Base-by-base conservation (phyloP, 2,113 vertebrate species). In the Peromyscus californicus region DNA sequence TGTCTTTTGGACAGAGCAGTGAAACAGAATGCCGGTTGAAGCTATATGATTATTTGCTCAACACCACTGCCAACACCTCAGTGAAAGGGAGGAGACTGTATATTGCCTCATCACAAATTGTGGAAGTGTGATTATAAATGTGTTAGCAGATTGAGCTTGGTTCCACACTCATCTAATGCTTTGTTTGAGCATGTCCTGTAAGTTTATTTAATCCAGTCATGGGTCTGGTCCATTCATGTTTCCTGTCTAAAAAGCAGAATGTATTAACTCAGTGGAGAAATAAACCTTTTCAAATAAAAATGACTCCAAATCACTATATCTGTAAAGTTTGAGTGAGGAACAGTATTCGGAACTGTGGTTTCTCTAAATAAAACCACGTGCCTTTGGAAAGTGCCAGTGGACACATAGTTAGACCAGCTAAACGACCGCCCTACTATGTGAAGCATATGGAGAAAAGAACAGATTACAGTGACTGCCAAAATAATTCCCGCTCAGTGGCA, bases 1-100 rank as follows among this genome's bases (percentile, higher is more conserved):
- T 98, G 1, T 98, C 4, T 97, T 97, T 98, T 98, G 98, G 98
- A 91, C 94, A 84, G 96, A 90, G 39, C 48, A 67, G 89, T 98
- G 98, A 98, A 98, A 98, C 95, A 26, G 48, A 97, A 99, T 96
- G 95, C 48, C 7, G 97, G 94, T 92, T 97, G 94, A 98, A 98
- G 91, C 97, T 42, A 13, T 98, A 42, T 92, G 98, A 98, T 96
- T 98, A 97, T 98, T 98, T 98, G 92, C 93, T 98, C 98, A 98
- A 95, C 90, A 82, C 80, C 36, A 48, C 91, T 98, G 98, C 98
- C 98, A 98, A 96, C 86, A 98, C 88, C 94, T 95, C 94, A 89
- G 95, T 94, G 95, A 97, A 97, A 97, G 65, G 97, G 96, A 87
- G 96, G 97, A 94, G 96, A 78, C 95, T 98, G 96, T 94, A 89